Evolutionary conservation across 2,888 invertebrate species (phyloP).

Genomic region (Kuschelorhynchus macadamiae): DNA sequence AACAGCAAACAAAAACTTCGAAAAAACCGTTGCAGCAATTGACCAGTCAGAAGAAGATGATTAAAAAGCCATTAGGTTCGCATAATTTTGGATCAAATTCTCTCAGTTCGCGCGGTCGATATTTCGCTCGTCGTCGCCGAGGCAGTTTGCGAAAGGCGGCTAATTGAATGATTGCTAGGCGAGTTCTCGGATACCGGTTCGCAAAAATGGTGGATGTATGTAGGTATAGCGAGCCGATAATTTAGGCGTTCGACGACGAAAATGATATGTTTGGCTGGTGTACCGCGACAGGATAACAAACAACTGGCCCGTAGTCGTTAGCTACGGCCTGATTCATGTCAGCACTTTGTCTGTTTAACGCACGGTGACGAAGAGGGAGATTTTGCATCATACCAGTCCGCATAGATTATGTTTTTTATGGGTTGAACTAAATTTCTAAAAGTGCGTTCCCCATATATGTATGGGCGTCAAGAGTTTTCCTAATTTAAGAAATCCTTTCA

Average conservation of each 20-base stretch:
- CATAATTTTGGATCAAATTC: constrained; percentile 26
- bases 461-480: too few species aligned
- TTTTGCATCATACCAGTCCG: constrained; percentile 14
- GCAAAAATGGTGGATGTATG: constrained; percentile 45
- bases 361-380: constrained; percentile 29
- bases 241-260: constrained; percentile 56
- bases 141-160: constrained; percentile 39
- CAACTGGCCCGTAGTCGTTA: constrained; percentile 47
- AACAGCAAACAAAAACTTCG: too few species aligned
- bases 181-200: constrained; percentile 36
- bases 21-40: not conserved
- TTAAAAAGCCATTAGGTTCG: constrained; percentile 33
- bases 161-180: constrained; percentile 50
- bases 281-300: constrained; percentile 55
- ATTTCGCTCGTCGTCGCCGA: constrained; percentile 22
- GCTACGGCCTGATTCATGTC: constrained; percentile 41
- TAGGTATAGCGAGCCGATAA: constrained; percentile 55
- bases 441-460: too few species aligned
- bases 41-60: constrained; percentile 16
- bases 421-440: too few species aligned
- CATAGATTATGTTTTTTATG: too few species aligned
- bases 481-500: too few species aligned
- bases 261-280: constrained; percentile 53
- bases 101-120: constrained; percentile 19
- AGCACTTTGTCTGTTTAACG: constrained; percentile 44